Conservation (phyloP, 2,113 vertebrate genomes). For the Leucoraja erinaceus region DNA sequence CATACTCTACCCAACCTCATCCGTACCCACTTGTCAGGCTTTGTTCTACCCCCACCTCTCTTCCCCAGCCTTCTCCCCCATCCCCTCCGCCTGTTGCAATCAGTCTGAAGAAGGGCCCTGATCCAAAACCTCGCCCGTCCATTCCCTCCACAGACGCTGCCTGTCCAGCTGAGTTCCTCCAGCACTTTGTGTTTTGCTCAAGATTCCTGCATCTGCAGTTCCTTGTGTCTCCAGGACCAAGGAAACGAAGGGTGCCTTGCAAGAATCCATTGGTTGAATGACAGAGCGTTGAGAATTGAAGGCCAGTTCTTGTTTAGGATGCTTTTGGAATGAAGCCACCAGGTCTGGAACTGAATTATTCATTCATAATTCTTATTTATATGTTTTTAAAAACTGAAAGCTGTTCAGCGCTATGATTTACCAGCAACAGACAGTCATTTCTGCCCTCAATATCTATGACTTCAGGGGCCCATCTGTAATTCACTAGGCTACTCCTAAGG, state of each 20-base stretch:
- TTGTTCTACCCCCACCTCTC: too few species aligned
- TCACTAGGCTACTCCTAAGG: neutral
- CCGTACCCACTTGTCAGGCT: too few species aligned
- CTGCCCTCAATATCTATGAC: neutral
- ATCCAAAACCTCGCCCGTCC: too few species aligned
- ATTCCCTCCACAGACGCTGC: too few species aligned
- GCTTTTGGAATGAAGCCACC: neutral
- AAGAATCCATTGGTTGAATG: neutral
- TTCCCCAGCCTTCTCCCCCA: too few species aligned
- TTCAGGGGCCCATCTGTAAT: neutral
- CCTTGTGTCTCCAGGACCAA: neutral
- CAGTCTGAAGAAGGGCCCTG: too few species aligned
- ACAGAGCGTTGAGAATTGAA: neutral
- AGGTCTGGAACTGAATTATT: neutral
- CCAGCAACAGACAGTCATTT: neutral
- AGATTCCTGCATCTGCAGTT: too few species aligned
- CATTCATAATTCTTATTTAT: constrained; percentile 16
- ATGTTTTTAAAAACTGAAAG: neutral
- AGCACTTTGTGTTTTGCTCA: too few species aligned
- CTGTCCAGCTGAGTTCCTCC: too few species aligned
- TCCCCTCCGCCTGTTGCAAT: too few species aligned
- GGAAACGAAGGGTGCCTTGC: neutral
- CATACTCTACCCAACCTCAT: too few species aligned
- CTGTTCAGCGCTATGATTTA: neutral
- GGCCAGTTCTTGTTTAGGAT: neutral